Percentiles rank a stretch among this genome's conserved stretches.
Evolutionary conservation across 2,797 vertebrate species (phyloP).

Genomic region (Lagocephalus sceleratus): DNA sequence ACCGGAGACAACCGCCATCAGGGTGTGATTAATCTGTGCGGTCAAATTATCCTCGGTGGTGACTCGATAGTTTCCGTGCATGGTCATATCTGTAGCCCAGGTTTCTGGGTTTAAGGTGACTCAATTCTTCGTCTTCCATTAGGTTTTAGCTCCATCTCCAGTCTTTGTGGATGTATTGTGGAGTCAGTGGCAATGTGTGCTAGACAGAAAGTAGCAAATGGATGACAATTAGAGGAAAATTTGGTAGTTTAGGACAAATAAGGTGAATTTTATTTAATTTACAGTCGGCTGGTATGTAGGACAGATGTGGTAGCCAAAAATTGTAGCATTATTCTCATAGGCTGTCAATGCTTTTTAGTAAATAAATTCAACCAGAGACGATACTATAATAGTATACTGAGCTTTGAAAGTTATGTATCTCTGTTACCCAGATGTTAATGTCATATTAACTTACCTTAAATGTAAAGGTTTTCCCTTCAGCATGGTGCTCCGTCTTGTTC

Average conservation of each 20-base stretch:
- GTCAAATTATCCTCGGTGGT: slow-evolving; percentile 60
- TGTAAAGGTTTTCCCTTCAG: not conserved
- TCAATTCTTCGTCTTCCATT: slow-evolving; percentile 5
- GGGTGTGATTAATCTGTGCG: slow-evolving; percentile 57
- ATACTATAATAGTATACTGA: not conserved
- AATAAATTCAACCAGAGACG: too few relatives aligned
- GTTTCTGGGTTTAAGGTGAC: slow-evolving; percentile 6
- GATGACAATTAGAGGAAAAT: not conserved
- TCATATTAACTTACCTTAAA: slow-evolving; percentile 25
- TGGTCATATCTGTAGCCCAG: slow-evolving; percentile 61
- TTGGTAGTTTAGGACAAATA: not conserved
- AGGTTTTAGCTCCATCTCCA: not conserved
- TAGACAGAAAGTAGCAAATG: slow-evolving; percentile 1
- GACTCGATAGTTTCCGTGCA: slow-evolving; percentile 26
- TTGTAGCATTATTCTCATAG: too few relatives aligned
- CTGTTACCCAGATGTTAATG: not conserved
- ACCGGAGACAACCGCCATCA: not conserved
- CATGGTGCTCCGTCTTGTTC: not conserved
- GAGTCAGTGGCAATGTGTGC: slow-evolving; percentile 6
- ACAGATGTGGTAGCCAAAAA: too few relatives aligned
- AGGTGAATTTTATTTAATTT: not conserved
- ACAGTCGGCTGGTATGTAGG: not conserved
- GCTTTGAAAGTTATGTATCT: not conserved
- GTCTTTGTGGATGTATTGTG: not conserved
- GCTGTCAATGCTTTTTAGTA: too few relatives aligned